Evolutionary conservation across 2,113 vertebrate species (phyloP).

Genomic region (Pogonocichla stellata): DNA sequence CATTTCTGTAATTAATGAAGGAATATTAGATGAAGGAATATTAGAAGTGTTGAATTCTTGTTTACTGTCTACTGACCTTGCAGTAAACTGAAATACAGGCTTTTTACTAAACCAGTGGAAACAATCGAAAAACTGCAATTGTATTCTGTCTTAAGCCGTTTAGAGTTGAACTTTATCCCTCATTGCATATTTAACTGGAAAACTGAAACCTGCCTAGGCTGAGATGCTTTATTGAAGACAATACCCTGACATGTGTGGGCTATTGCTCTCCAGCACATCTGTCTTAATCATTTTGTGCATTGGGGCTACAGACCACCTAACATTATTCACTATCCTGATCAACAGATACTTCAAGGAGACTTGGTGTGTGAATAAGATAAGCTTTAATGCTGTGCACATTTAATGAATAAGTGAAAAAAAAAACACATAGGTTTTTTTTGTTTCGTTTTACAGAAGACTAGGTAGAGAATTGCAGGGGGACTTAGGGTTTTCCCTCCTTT

Average conservation of each 20-base stretch:
- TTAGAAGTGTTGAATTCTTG: not conserved
- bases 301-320: not conserved
- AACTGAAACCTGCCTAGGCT: not conserved
- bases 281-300: not conserved
- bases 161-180: not conserved
- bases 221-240: not conserved
- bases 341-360: not conserved
- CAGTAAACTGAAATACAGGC: not conserved
- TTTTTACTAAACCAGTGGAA: not conserved
- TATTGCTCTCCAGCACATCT: not conserved
- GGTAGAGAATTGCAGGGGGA: not conserved
- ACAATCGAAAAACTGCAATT: accelerated
- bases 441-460: not conserved
- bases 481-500: accelerated
- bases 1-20: accelerated
- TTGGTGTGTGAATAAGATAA: not conserved
- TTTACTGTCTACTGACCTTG: not conserved
- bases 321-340: not conserved
- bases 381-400: not conserved
- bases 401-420: not conserved
- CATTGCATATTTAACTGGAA: not conserved
- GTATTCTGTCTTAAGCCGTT: not conserved
- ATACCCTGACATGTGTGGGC: not conserved
- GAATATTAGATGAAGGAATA: not conserved
- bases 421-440: accelerated